These are phyloP conservation scores for Drosophila crucigera DNA, from an alignment of 2,888 invertebrate species.

Conservation along the genomic window DNA sequence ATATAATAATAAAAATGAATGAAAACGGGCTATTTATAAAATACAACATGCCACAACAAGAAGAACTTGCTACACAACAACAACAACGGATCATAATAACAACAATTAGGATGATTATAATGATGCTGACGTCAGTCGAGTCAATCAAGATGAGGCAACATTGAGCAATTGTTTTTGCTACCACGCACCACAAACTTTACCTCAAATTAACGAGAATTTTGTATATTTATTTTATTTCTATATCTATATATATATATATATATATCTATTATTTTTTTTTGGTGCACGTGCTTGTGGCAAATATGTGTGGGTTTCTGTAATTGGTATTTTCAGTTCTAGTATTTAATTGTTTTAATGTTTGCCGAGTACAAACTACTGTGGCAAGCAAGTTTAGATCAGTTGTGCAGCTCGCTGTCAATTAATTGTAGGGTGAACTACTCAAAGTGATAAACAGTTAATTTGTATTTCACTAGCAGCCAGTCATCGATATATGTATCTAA, in stretches of 20 bases:
- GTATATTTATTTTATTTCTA: not conserved
- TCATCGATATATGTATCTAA: not conserved
- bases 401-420: constrained; percentile 1
- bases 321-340: too few species aligned
- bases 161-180: constrained; percentile 3
- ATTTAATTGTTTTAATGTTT: too few species aligned
- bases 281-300: constrained; percentile 24
- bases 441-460: constrained; percentile 31
- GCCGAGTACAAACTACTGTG: not conserved
- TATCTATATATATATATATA: not conserved
- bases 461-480: constrained; percentile 21
- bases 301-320: not conserved
- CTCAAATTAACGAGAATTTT: not conserved
- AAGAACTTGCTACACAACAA: constrained; percentile 39
- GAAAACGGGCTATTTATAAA: constrained; percentile 43
- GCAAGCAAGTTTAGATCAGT: not conserved
- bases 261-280: not conserved
- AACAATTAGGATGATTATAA: constrained; percentile 11
- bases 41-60: constrained; percentile 22
- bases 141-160: not conserved
- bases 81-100: constrained; percentile 8
- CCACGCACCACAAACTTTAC: not conserved
- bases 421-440: constrained; percentile 13
- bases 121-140: constrained; percentile 45
- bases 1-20: constrained; percentile 20